These are phyloP conservation scores for Notospermus geniculatus DNA, from an alignment of 1,140 invertebrate species.

Conservation along the genomic window DNA sequence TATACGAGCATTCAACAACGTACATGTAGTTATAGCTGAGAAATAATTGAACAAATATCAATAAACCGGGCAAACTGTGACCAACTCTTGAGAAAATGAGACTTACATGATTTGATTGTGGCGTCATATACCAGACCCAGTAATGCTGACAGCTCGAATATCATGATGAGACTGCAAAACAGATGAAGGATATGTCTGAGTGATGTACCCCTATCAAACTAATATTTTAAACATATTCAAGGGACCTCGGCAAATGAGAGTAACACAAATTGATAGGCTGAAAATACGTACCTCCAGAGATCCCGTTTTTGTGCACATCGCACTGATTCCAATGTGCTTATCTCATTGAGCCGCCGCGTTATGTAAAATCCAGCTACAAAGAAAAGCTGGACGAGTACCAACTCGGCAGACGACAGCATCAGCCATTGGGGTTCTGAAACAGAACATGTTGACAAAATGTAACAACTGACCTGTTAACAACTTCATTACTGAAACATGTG, in stretches of 20 bases:
- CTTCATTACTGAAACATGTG: too few species aligned
- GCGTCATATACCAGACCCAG: conserved; percentile 59
- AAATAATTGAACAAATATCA: too few species aligned
- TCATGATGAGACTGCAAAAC: conserved; percentile 56
- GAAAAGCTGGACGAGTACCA: conserved; percentile 60
- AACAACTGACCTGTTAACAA: conserved; percentile 7
- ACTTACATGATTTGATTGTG: conserved; percentile 58
- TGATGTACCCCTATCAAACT: too few species aligned
- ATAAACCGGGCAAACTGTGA: too few species aligned
- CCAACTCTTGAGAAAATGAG: too few species aligned
- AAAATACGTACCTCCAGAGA: conserved; percentile 56
- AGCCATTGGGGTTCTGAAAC: conserved; percentile 61
- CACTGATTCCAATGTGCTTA: conserved; percentile 54
- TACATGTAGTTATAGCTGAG: too few species aligned
- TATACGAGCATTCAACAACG: too few species aligned
- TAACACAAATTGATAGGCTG: conserved; percentile 59
- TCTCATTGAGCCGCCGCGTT: conserved; percentile 57
- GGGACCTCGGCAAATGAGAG: conserved; percentile 59
- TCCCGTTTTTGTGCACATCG: conserved; percentile 59
- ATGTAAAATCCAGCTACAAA: conserved; percentile 59
- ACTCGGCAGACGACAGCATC: conserved; percentile 59
- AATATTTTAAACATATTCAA: too few species aligned
- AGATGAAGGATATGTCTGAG: conserved; percentile 13
- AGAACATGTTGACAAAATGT: too few species aligned
- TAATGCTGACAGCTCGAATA: conserved; percentile 60